phyloP scores from a whole-genome alignment of 2,888 invertebrate species.

The Rhodophaea formosa region DNA sequence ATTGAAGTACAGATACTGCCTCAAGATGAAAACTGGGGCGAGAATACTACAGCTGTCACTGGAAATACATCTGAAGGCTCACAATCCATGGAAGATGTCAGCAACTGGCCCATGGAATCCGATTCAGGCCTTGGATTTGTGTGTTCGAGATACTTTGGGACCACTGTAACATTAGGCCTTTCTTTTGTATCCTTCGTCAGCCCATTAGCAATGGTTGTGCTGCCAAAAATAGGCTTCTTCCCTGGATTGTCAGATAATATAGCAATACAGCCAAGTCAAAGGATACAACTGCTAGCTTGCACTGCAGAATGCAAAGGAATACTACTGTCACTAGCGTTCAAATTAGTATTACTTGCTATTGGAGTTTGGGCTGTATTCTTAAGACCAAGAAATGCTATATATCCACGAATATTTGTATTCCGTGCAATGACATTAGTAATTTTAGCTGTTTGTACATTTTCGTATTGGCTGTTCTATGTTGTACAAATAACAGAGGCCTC shows the following conservation, averaged over 20 bases:
- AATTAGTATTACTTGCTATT: conserved; percentile 92
- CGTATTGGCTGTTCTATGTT: conserved; percentile 99
- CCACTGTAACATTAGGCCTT: conserved; percentile 88
- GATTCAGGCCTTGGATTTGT: conserved; percentile 85
- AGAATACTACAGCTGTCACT: conserved; percentile 97
- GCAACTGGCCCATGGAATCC: conserved; percentile 90
- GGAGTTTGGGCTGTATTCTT: conserved; percentile 97
- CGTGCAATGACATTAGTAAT: conserved; percentile 93
- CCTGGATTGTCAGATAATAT: conserved; percentile 86
- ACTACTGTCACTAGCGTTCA: conserved; percentile 94
- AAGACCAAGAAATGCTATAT: conserved; percentile 89
- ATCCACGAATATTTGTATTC: conserved; percentile 95
- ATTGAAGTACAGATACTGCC: conserved; percentile 98
- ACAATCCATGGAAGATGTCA: conserved; percentile 94
- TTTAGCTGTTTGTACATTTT: conserved; percentile 94
- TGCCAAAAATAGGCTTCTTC: conserved; percentile 94
- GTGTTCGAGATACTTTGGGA: conserved; percentile 92
- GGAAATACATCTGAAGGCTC: conserved; percentile 98
- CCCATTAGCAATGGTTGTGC: conserved; percentile 96
- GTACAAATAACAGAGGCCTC: conserved; percentile 93
- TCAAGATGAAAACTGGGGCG: conserved; percentile 99
- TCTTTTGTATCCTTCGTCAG: conserved; percentile 93
- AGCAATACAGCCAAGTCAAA: conserved; percentile 85
- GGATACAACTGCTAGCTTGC: conserved; percentile 88
- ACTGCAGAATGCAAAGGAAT: conserved; percentile 97